Conservation (phyloP, 1,140 invertebrate species). For the Drosophila pruinosa region DNA sequence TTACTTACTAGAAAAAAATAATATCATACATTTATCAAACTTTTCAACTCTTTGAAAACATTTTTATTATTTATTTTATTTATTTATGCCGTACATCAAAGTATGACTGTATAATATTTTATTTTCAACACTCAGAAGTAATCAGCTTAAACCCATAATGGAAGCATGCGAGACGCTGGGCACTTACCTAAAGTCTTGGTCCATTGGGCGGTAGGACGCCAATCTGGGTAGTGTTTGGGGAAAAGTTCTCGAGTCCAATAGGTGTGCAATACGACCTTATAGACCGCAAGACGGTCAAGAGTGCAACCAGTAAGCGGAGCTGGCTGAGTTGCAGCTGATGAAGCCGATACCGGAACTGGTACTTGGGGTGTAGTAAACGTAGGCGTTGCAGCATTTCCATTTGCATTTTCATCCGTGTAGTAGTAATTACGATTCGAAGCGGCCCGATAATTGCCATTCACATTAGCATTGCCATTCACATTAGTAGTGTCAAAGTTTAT, state of each 20-base stretch:
- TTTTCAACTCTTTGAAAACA: no score
- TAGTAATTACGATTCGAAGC: constrained; percentile 68
- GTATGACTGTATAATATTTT: no score
- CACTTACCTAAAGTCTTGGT: constrained; percentile 92
- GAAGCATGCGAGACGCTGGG: background rate
- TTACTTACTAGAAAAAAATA: no score
- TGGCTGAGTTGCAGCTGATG: constrained; percentile 56
- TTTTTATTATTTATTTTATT: no score
- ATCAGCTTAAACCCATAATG: background rate
- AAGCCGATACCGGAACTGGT: background rate
- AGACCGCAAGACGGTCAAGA: constrained; percentile 90
- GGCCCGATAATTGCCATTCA: constrained; percentile 40
- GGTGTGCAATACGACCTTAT: constrained; percentile 92
- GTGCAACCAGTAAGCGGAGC: constrained; percentile 79
- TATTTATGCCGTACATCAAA: no score
- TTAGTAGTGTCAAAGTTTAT: constrained; percentile 61
- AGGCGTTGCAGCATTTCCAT: constrained; percentile 20
- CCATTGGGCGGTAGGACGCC: constrained; percentile 95
- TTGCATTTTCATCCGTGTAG: constrained; percentile 50
- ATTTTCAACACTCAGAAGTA: no score
- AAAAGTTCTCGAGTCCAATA: constrained; percentile 95
- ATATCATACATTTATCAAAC: no score
- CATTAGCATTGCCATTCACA: constrained; percentile 35
- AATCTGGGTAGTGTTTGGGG: constrained; percentile 95
- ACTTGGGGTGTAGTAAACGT: constrained; percentile 32